Base-by-base conservation (phyloP, 2,888 invertebrate genomes). In the Drosophila hamatofila region DNA sequence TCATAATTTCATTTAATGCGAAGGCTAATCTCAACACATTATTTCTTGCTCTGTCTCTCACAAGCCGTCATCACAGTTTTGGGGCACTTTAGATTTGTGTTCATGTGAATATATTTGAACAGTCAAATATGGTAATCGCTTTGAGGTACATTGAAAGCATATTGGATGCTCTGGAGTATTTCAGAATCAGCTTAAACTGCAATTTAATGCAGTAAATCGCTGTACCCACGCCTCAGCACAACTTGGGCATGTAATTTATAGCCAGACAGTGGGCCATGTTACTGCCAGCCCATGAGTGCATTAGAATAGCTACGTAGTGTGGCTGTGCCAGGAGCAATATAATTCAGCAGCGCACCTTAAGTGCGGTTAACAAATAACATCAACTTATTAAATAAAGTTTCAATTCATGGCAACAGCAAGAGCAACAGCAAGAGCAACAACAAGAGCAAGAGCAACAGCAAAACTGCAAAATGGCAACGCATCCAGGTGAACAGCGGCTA, bases 321-420 rank as follows among this genome's bases (percentile, higher is more conserved):
- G 37, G 30, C 55, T 23, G 42, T 51, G 63, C 65, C 59, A 60
- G 59, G 35, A 66, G 79, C 57, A 68, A 78, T 83, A 88, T 86
- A 81, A 83, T 78, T 85, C 80, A 79, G 72, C 51, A 66, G 60
- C 63, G 86, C 77, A 73, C 85, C 81, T 86, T 81, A 72, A 49
- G 79, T 82, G 70, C 85, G 88, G 88, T 87, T 89, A 87, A 87
- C 86, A 87, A 87, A 87, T 87, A 87, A 87, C 89, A 87, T 89
- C 89, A 83, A 89, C 86, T 87, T 87, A 87, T 87, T 87, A 85
- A 87, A 87, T 87, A 87, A 87, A 86, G 88, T 88, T 88, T 88
- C 89, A 85, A 85, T 88, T 81, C 83, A 84, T 72, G 57, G 68
- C 54, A 37, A 54, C 4, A 23, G 23, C 25, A 39, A 58, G 44